phyloP scores from a whole-genome alignment of 2,113 vertebrate genomes.

The Opisthocomus hoazin region DNA sequence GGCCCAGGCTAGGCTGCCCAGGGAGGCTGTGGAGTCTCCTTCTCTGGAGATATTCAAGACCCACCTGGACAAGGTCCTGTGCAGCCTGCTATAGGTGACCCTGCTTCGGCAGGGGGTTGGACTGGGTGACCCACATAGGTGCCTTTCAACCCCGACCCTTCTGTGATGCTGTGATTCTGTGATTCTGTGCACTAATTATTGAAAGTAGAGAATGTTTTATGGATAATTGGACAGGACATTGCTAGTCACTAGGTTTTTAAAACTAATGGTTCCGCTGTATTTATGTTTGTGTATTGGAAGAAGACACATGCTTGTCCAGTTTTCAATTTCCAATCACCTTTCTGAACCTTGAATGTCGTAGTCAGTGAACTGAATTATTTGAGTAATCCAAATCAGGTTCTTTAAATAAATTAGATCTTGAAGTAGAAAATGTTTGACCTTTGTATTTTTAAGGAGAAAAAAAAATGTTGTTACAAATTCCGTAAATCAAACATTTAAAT shows the following conservation, averaged over 20 bases:
- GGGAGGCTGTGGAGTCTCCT: too few species aligned
- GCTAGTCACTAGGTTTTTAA: neutral
- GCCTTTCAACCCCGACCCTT: too few species aligned
- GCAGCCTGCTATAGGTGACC: too few species aligned
- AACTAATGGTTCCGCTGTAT: neutral
- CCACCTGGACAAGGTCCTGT: too few species aligned
- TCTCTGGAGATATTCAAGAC: too few species aligned
- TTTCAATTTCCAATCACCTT: neutral
- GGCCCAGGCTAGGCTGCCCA: too few species aligned
- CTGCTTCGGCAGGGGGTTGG: too few species aligned
- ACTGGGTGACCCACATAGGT: too few species aligned
- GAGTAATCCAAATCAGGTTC: neutral
- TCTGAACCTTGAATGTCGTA: neutral
- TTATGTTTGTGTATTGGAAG: neutral
- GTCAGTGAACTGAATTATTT: neutral
- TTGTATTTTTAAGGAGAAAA: neutral
- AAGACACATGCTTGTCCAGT: neutral
- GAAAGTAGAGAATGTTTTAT: neutral
- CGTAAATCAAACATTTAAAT: neutral
- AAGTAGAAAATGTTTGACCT: neutral
- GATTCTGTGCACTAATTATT: neutral
- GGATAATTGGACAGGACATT: neutral
- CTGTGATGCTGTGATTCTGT: too few species aligned
- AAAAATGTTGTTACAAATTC: neutral
- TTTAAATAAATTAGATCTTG: neutral